Evolutionary conservation across 2,888 invertebrate genomes (phyloP).

Genomic region (Macaria liturata): DNA sequence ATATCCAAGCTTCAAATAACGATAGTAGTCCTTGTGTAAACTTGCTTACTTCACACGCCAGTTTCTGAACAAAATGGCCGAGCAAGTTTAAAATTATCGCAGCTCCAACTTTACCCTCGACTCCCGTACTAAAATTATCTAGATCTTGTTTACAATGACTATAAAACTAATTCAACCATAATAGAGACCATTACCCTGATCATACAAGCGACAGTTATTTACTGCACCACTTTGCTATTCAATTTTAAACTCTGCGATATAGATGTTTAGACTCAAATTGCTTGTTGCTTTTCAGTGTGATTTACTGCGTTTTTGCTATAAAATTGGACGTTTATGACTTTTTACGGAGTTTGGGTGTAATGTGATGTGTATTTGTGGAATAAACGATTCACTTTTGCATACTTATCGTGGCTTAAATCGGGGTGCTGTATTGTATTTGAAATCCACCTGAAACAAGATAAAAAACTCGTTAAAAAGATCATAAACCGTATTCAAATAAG

Average conservation of each 20-base stretch:
- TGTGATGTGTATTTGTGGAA: slow-evolving; percentile 8
- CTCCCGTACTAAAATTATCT: slow-evolving; percentile 45
- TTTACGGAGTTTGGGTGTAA: slow-evolving; percentile 14
- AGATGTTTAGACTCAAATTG: slow-evolving; percentile 10
- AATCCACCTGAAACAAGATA: slow-evolving; percentile 74
- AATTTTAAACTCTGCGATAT: slow-evolving; percentile 32
- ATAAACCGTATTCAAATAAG: not conserved
- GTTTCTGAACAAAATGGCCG: slow-evolving; percentile 23
- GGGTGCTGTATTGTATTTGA: slow-evolving; percentile 51
- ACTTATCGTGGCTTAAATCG: slow-evolving; percentile 54
- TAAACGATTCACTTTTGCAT: slow-evolving; percentile 45
- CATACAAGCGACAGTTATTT: slow-evolving; percentile 32
- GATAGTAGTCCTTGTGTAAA: too few species aligned
- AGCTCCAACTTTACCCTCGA: slow-evolving; percentile 42
- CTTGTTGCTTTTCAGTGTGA: not conserved
- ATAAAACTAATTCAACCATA: slow-evolving; percentile 53
- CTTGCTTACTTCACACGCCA: too few species aligned
- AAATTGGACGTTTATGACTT: slow-evolving; percentile 21
- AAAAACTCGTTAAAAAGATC: slow-evolving; percentile 8
- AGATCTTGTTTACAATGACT: slow-evolving; percentile 49
- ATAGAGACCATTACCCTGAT: slow-evolving; percentile 45
- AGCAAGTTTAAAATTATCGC: slow-evolving; percentile 36
- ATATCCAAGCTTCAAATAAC: too few species aligned
- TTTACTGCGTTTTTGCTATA: slow-evolving; percentile 8
- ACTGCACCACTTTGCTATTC: slow-evolving; percentile 13